Percentiles rank a stretch among this genome's conserved stretches.
These are phyloP conservation scores for Phoeniculus purpureus DNA, from an alignment of 2,797 vertebrate genomes.

Conservation along the genomic window DNA sequence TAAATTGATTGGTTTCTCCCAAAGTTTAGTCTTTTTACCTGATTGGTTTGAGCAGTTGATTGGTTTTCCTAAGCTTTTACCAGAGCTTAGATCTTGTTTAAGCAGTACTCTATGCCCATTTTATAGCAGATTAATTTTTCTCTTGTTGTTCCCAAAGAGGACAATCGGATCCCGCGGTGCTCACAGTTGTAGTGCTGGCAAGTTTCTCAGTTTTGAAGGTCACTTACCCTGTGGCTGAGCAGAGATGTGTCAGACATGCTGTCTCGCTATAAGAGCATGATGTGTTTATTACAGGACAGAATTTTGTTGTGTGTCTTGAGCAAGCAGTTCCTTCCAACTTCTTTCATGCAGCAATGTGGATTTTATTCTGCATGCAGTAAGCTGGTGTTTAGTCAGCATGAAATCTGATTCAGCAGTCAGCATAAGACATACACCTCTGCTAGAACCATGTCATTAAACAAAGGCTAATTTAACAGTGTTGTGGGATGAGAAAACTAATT, in stretches of 20 bases:
- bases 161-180: background rate
- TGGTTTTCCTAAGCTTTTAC: background rate
- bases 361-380: background rate
- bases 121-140: slow-evolving; percentile 30
- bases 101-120: background rate
- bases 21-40: too few relatives aligned
- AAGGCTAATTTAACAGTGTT: background rate
- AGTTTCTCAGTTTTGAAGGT: background rate
- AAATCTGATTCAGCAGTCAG: background rate
- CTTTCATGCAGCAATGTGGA: background rate
- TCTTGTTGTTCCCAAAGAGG: slow-evolving; percentile 11
- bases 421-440: background rate
- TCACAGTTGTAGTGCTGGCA: background rate
- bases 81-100: background rate
- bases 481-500: background rate
- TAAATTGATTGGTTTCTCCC: too few relatives aligned
- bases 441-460: background rate
- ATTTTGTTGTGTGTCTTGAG: background rate
- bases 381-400: background rate
- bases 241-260: slow-evolving; percentile 5
- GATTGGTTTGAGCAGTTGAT: too few relatives aligned
- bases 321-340: background rate
- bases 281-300: slow-evolving; percentile 9
- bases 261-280: background rate
- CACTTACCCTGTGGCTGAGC: background rate